Conservation (phyloP, 2,113 vertebrate species). For the Pelobates fuscus region DNA sequence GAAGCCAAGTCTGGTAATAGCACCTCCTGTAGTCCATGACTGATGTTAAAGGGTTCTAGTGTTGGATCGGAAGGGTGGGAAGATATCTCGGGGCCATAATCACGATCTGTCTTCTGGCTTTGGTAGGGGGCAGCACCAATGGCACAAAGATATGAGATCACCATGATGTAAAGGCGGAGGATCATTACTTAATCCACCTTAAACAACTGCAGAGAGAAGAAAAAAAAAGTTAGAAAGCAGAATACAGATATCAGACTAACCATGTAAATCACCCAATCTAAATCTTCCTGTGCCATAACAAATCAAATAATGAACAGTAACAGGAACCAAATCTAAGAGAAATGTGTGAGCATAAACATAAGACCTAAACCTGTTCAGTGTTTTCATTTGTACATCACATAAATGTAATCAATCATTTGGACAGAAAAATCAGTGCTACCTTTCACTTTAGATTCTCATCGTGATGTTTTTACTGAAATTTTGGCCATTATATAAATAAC, state of each 20-base stretch:
- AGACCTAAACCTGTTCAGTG: too few species aligned
- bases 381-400: too few species aligned
- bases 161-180: slow-evolving; percentile 51
- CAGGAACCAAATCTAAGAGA: too few species aligned
- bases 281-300: too few species aligned
- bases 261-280: too few species aligned
- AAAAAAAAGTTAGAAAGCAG: background rate
- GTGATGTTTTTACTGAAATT: too few species aligned
- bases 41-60: slow-evolving; percentile 38
- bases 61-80: slow-evolving; percentile 10
- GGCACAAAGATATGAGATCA: slow-evolving; percentile 53
- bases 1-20: slow-evolving; percentile 39
- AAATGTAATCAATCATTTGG: too few species aligned
- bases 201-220: slow-evolving; percentile 56
- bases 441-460: too few species aligned
- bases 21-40: slow-evolving; percentile 37
- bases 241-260: background rate
- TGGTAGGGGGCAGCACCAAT: slow-evolving; percentile 50
- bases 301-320: too few species aligned
- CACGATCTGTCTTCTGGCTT: slow-evolving; percentile 16
- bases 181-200: slow-evolving; percentile 61
- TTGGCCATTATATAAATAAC: too few species aligned
- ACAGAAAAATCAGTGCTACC: too few species aligned
- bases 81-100: slow-evolving; percentile 22
- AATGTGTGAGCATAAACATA: too few species aligned